Base-by-base conservation (phyloP, 92 coral and sea anemone genomes). In the Isaurus tuberculatus region DNA sequence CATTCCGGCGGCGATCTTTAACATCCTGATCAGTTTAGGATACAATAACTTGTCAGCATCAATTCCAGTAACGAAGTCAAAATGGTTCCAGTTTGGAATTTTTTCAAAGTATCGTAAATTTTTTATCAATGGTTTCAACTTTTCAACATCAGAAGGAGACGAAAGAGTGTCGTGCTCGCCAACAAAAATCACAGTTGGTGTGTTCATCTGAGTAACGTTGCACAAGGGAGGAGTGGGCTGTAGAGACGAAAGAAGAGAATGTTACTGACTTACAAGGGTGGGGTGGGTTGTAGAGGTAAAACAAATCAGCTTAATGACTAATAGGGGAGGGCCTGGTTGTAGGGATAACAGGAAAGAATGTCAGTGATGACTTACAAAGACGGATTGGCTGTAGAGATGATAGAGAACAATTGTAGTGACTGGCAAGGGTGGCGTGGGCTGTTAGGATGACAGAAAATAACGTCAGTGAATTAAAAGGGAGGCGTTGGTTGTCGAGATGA, bases 111-210 rank as follows among this genome's bases (percentile, higher is more conserved):
- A 72, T 11, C 48, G 64, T 19, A 96, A 86, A 25, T 90, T 55
- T 16, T 70, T 10, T 4, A 96, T 83, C 30, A 84, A 53, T 1
- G 87, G 57, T 6, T 57, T 66, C 23, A 96, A 81, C 11, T 83
- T 86, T 28, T 44, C 79, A 5, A 96, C 99, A 70, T 96, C 99
- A 11, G 89, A 64, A 5, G 80, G 87, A 37, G 86, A 83, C 43
- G 98, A 86, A 17, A 95, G 90, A 1, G 89, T 43, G 81, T 95
- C 98, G 48, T 85, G 90, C 19, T 66, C 86, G 14, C 98, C 98
- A 53, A 77, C 61, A 83, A 94, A 88, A 20, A 95, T 33, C 26
- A 92, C 96, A 9, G 93, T 88, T 0, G 95, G 97, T 9, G 87
- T 85, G 46, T 65, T 63, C 87, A 95, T 91, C 77, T 90, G 81